These are phyloP conservation scores for Craseonycteris thonglongyai DNA, from an alignment of 2,113 vertebrate genomes.

Conservation along the genomic window DNA sequence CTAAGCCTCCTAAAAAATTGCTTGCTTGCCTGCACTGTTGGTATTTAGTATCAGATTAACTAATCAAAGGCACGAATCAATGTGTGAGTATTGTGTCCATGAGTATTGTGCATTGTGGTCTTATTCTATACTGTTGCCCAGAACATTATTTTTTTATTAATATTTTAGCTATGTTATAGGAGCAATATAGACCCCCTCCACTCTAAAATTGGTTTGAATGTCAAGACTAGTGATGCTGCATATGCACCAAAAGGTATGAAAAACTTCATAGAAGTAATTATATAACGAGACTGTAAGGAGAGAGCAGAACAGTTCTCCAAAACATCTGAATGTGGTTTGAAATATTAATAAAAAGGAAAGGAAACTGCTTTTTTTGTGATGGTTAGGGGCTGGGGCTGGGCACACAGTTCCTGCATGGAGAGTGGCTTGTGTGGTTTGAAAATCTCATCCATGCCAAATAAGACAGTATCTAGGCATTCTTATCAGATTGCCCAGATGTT, in stretches of 20 bases:
- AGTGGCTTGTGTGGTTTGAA: background rate
- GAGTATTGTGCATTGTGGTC: background rate
- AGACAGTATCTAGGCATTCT: background rate
- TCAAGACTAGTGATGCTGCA: background rate
- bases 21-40: background rate
- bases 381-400: accelerated
- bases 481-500: background rate
- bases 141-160: background rate
- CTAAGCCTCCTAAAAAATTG: background rate
- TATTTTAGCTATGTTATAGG: background rate
- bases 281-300: background rate
- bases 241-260: background rate
- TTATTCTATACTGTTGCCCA: too few relatives aligned
- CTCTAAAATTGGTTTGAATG: background rate
- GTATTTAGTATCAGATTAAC: background rate
- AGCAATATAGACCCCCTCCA: background rate
- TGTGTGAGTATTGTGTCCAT: too few relatives aligned
- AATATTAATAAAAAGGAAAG: background rate
- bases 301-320: background rate
- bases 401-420: background rate
- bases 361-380: background rate
- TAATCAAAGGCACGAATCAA: background rate
- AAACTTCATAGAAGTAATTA: background rate
- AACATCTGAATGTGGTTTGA: background rate
- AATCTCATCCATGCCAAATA: background rate